phyloP scores from a whole-genome alignment of 2,113 vertebrate genomes.

The Stictonetta naevosa region DNA sequence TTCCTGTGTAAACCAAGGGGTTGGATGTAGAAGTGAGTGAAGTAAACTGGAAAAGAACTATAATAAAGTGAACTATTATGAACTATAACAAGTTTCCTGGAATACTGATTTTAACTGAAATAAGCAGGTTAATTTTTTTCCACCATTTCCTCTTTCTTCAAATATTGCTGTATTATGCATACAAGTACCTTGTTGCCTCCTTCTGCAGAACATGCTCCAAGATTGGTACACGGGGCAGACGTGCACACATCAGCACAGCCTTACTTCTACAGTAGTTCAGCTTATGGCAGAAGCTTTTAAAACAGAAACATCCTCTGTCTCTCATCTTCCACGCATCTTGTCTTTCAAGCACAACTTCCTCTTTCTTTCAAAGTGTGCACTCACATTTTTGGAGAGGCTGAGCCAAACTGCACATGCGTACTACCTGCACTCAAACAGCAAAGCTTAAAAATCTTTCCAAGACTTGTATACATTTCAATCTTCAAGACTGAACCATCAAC shows the following conservation, averaged over 20 bases:
- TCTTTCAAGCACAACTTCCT: background rate
- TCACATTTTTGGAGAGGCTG: background rate
- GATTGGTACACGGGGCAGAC: background rate
- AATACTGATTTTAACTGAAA: background rate
- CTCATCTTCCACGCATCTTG: background rate
- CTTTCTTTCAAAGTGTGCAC: background rate
- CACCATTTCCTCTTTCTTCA: background rate
- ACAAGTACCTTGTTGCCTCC: rapidly evolving
- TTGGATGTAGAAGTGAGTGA: background rate
- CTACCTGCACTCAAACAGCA: background rate
- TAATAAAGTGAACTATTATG: background rate
- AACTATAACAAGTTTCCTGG: background rate
- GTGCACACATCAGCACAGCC: background rate
- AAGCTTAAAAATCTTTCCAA: background rate
- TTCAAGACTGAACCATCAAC: background rate
- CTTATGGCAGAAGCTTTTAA: background rate
- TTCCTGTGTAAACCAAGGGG: background rate
- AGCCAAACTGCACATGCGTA: rapidly evolving
- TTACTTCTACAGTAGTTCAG: background rate
- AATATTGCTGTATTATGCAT: background rate
- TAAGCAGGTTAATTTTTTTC: background rate
- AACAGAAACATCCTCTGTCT: background rate
- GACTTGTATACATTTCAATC: background rate
- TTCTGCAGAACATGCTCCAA: background rate
- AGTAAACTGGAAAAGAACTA: background rate